Evolutionary conservation across 2,113 vertebrate genomes (phyloP).

Genomic region (Bujurquina vittata): DNA sequence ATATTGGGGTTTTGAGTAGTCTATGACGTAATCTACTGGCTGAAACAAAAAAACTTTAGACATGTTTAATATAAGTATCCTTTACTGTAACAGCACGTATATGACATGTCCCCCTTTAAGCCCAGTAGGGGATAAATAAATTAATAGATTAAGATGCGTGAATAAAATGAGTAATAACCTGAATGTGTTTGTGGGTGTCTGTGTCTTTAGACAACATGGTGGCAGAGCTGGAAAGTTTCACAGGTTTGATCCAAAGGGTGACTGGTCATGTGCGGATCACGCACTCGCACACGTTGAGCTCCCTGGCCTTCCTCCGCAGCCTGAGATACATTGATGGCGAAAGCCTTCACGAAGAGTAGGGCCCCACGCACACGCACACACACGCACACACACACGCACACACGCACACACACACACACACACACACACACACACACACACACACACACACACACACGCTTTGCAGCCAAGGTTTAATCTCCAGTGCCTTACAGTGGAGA

Average conservation of each 20-base stretch:
- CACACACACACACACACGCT: too few species aligned
- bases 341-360: slow-evolving; percentile 88
- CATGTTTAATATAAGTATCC: not conserved
- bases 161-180: not conserved
- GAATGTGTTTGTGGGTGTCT: slow-evolving; percentile 9
- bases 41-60: not conserved
- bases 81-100: not conserved
- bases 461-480: not conserved
- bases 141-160: not conserved
- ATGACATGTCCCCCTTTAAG: not conserved
- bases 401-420: too few species aligned
- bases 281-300: slow-evolving; percentile 92
- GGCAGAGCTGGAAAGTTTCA: slow-evolving; percentile 95
- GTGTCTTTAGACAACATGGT: slow-evolving; percentile 89
- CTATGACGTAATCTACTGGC: too few species aligned
- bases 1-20: too few species aligned
- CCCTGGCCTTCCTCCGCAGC: slow-evolving; percentile 94
- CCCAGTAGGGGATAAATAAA: not conserved
- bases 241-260: slow-evolving; percentile 95
- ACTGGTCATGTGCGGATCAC: slow-evolving; percentile 93
- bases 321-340: slow-evolving; percentile 92
- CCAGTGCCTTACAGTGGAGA: not conserved
- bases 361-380: not conserved
- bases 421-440: too few species aligned
- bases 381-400: not conserved